Percentiles rank a stretch among this genome's conserved stretches.
Conservation (phyloP, 1,140 invertebrate species). For the Drosophila rhopaloa region DNA sequence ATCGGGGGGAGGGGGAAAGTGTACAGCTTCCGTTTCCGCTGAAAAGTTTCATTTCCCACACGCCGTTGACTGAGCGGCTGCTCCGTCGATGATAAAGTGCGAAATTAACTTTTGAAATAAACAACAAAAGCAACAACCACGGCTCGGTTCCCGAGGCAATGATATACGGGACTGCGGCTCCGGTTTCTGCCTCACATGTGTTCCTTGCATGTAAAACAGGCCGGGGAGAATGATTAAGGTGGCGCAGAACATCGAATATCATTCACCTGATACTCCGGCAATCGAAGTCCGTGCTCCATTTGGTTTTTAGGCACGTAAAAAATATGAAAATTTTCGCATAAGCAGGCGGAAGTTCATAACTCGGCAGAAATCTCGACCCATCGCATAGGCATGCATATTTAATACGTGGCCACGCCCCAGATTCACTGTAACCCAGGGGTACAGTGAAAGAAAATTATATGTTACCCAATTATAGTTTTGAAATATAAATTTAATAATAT, state of each 20-base stretch:
- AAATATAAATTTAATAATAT: too few species aligned
- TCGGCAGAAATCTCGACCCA: slow-evolving; percentile 45
- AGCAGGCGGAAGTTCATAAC: slow-evolving; percentile 66
- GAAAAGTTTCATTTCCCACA: slow-evolving; percentile 80
- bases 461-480: neutral
- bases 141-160: slow-evolving; percentile 27
- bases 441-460: neutral
- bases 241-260: slow-evolving; percentile 17
- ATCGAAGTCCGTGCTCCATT: slow-evolving; percentile 15
- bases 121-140: slow-evolving; percentile 58
- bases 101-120: slow-evolving; percentile 80
- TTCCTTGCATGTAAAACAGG: slow-evolving; percentile 43
- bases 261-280: slow-evolving; percentile 28
- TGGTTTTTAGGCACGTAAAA: slow-evolving; percentile 70
- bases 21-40: slow-evolving; percentile 73
- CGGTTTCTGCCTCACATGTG: slow-evolving; percentile 2
- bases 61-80: slow-evolving; percentile 42
- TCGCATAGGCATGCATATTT: slow-evolving; percentile 77
- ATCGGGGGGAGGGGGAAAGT: slow-evolving; percentile 22
- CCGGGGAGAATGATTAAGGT: slow-evolving; percentile 23
- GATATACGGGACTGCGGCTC: slow-evolving; percentile 23
- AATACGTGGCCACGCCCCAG: slow-evolving; percentile 48
- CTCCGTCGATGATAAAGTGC: slow-evolving; percentile 65
- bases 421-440: slow-evolving; percentile 2
- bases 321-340: slow-evolving; percentile 76